A percentile compares a stretch with the other conserved stretches of the same genome.
phyloP scores from a whole-genome alignment of 2,888 invertebrate genomes.

The Leptopterna dolabrata region DNA sequence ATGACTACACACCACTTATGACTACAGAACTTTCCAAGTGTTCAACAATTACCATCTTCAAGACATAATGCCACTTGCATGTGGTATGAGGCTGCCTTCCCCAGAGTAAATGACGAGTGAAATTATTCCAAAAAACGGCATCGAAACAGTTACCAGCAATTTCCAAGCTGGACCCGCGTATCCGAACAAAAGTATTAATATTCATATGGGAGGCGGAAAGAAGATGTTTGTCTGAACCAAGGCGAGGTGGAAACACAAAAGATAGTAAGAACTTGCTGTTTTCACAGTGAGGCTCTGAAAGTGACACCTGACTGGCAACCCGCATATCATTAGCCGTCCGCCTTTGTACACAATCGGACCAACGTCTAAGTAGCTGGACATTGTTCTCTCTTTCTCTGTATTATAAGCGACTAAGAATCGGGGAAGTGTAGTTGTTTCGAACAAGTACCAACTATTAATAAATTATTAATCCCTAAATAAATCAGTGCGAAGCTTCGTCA shows the following conservation, averaged over 20 bases:
- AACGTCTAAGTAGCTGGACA: constrained; percentile 14
- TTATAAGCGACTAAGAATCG: background rate
- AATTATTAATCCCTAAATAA: too few relatives aligned
- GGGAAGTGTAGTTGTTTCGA: background rate
- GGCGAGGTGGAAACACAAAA: constrained; percentile 14
- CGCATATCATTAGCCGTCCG: constrained; percentile 38
- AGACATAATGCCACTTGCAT: too few relatives aligned
- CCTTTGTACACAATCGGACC: constrained; percentile 8
- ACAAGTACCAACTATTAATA: too few relatives aligned
- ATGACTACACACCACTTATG: too few relatives aligned
- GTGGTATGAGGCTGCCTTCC: too few relatives aligned
- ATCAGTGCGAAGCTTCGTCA: too few relatives aligned
- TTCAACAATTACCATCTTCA: too few relatives aligned
- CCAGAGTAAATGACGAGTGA: too few relatives aligned
- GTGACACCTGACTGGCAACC: constrained; percentile 56
- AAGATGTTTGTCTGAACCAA: background rate
- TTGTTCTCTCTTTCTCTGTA: background rate
- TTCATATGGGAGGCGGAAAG: background rate
- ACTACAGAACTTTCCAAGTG: too few relatives aligned
- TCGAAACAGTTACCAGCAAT: too few relatives aligned
- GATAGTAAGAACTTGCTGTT: constrained; percentile 47
- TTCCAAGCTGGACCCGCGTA: background rate
- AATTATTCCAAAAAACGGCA: too few relatives aligned
- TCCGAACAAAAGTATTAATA: background rate
- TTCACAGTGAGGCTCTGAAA: constrained; percentile 59